Evolutionary conservation across 2,113 vertebrate species (phyloP).

Genomic region (Cynopterus brachyotis): DNA sequence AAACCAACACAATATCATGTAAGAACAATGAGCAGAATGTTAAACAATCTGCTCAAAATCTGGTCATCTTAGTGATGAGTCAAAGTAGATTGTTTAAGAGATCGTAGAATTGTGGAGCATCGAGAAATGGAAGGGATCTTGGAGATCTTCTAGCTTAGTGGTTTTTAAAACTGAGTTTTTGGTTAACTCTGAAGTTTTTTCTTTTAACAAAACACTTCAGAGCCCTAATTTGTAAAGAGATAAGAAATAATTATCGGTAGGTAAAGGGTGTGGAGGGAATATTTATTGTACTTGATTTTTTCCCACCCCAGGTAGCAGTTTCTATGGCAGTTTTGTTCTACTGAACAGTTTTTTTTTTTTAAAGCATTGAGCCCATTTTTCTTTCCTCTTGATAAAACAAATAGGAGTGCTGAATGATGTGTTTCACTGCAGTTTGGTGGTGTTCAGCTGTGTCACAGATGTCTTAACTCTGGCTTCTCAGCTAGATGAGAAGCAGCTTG

Average conservation of each 20-base stretch:
- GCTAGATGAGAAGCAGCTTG: not conserved
- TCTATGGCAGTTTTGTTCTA: not conserved
- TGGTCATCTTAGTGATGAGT: not conserved
- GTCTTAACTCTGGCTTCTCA: not conserved
- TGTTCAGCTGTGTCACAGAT: not conserved
- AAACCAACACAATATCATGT: not conserved
- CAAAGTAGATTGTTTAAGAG: not conserved
- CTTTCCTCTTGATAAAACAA: not conserved
- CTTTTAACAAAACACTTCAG: not conserved
- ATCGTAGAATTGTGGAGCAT: not conserved
- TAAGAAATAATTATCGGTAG: not conserved
- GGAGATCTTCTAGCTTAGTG: not conserved
- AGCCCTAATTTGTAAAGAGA: not conserved
- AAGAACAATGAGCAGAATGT: not conserved
- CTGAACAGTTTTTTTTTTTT: not conserved
- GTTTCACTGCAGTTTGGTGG: not conserved
- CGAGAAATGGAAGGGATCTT: not conserved
- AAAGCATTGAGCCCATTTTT: not conserved
- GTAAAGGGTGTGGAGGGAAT: not conserved
- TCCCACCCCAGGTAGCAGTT: not conserved
- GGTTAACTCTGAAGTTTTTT: not conserved
- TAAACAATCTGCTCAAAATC: not conserved
- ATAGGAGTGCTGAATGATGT: not conserved
- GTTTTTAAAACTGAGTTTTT: not conserved
- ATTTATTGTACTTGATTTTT: not conserved